phyloP scores from a whole-genome alignment of 1,140 invertebrate species.

The Phymorhynchus buccinoides region DNA sequence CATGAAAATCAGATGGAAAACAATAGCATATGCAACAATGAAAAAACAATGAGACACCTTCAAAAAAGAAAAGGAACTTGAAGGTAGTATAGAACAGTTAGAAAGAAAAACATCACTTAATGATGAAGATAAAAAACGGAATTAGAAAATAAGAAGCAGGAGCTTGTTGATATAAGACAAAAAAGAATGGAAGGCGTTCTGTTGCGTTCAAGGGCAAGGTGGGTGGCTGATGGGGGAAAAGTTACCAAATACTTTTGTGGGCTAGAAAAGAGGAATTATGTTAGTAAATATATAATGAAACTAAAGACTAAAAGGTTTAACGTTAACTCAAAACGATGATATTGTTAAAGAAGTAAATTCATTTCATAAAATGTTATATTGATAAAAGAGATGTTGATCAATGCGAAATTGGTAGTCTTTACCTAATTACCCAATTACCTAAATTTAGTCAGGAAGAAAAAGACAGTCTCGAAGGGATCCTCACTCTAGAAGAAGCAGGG shows the following conservation, averaged over 20 bases:
- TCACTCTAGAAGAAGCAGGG: background rate
- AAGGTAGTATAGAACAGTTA: too few relatives aligned
- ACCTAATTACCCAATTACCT: background rate
- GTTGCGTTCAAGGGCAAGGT: background rate
- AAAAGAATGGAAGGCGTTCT: too few relatives aligned
- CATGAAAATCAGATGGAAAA: too few relatives aligned
- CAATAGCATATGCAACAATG: too few relatives aligned
- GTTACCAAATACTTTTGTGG: background rate
- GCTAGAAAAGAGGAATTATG: constrained; percentile 1
- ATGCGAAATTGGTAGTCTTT: background rate
- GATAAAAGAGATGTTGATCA: background rate
- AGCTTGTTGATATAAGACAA: background rate
- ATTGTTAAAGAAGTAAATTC: background rate
- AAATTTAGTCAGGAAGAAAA: background rate
- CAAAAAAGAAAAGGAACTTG: too few relatives aligned
- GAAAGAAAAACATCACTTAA: background rate
- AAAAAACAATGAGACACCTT: too few relatives aligned
- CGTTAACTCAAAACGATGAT: background rate
- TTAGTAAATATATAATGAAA: background rate
- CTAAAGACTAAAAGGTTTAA: background rate
- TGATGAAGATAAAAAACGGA: background rate
- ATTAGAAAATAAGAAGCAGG: background rate
- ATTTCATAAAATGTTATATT: background rate
- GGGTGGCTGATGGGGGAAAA: background rate
- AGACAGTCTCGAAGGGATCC: background rate